Evolutionary conservation across 2,113 vertebrate species (phyloP), one percentile per base, ranked within the genome.

Genomic region (Bubo bubo): DNA sequence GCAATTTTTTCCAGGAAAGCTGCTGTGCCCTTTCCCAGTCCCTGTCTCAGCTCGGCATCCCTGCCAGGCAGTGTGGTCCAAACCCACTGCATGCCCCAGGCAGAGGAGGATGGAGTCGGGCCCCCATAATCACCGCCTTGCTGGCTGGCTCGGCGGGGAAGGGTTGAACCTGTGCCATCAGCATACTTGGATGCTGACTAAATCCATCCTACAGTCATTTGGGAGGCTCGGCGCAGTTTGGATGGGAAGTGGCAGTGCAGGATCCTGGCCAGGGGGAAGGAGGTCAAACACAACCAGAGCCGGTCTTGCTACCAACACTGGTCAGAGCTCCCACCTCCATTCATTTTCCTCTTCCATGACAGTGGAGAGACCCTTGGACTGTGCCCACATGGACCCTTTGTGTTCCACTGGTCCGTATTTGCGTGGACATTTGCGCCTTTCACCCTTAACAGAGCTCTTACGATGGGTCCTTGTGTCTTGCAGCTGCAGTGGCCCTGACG

Each of bases 401-500:
- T 7, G 27, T 12, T 64, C 30, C 86, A 22, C 9, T 3, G 3
- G 43, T 15, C 70, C 18, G 0, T 15, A 12, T 35, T 41, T 58
- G 17, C 41, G 5, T 19, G 35, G 45, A 6, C 4, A 0, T 68
- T 32, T 76, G 47, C 30, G 30, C 64, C n/a, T 77, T 28, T 30
- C 11, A 8, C 56, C 47, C 39, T 2, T 4, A 45, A 47, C 37
- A 79, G 55, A 91, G n/a, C 26, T 60, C 64, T 91, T 1, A 91
- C 0, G 1, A 14, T 4, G 17, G 70, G 16, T 68, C 41, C 50
- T 77, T 86, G 68, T 95, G 67, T 76, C 75, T 98, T 96, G 43
- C 96, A 98, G 98, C 95, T 15, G 18, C 96, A 12, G 90, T 98
- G 63, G 97, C 98, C 80, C 91, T 99, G 98, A 98, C 66, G 13